Percentiles rank a stretch among this genome's conserved stretches.
Conservation (phyloP, 2,888 invertebrate genomes). For the Calliphora vomitoria region DNA sequence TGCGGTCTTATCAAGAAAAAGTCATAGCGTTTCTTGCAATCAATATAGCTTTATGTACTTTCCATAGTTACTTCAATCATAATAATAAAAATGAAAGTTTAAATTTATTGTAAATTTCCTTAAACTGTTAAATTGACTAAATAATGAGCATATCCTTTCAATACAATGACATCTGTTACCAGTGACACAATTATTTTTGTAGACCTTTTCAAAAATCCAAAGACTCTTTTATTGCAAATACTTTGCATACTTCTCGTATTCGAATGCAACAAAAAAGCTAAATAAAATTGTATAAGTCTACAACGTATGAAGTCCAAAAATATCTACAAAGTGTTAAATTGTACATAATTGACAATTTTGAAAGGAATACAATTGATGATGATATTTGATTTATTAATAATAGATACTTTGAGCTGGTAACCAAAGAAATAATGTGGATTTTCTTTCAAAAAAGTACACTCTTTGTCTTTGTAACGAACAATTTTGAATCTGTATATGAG, state of each 20-base stretch:
- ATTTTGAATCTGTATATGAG: neutral
- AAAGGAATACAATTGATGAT: conserved; percentile 55
- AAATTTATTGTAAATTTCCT: neutral
- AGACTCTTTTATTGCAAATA: neutral
- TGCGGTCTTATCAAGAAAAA: too few species aligned
- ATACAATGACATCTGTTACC: conserved; percentile 40
- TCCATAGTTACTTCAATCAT: neutral
- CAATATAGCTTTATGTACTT: too few species aligned
- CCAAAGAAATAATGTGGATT: neutral
- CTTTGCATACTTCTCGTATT: neutral
- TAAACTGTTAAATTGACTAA: neutral
- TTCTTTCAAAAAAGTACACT: neutral
- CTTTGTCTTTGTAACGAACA: neutral
- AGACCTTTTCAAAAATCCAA: conserved; percentile 10
- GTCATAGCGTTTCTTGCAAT: too few species aligned
- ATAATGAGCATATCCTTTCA: conserved; percentile 7
- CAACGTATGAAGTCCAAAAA: conserved; percentile 17
- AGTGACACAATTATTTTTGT: conserved; percentile 31
- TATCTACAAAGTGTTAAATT: conserved; percentile 62
- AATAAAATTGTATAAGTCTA: neutral
- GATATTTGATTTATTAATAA: conserved; percentile 58
- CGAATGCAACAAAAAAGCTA: neutral
- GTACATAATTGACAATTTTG: conserved; percentile 63
- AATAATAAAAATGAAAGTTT: too few species aligned
- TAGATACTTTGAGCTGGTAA: conserved; percentile 4